Conservation (phyloP, 2,113 vertebrate species). For the Hippocampus abdominalis region DNA sequence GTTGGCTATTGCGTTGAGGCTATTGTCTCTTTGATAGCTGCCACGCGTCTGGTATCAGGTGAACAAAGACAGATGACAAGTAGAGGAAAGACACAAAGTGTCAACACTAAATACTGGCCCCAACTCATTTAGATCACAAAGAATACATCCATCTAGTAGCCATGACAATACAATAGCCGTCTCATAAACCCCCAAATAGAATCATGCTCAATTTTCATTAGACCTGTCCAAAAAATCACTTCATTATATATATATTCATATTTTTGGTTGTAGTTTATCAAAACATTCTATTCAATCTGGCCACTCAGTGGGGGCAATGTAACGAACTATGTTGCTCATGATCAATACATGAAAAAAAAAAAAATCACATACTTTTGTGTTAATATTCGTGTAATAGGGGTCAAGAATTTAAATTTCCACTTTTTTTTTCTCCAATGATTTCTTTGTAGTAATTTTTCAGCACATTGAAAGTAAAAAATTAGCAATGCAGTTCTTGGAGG, state of each 20-base stretch:
- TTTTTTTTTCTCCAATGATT: no score
- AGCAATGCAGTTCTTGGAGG: no score
- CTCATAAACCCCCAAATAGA: no score
- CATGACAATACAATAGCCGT: not conserved
- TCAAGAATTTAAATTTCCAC: no score
- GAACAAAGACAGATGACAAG: constrained; percentile 71
- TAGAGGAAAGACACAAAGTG: constrained; percentile 42
- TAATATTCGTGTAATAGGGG: not conserved
- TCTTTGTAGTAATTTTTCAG: no score
- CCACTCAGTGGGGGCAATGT: not conserved
- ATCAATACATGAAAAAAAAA: not conserved
- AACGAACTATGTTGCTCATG: not conserved
- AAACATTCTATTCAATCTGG: not conserved
- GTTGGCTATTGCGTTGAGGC: constrained; percentile 51
- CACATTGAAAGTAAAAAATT: no score
- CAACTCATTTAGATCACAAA: constrained; percentile 7
- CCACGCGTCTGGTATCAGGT: constrained; percentile 71
- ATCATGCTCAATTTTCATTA: not conserved
- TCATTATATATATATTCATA: not conserved
- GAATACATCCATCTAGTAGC: not conserved
- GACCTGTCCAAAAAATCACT: not conserved
- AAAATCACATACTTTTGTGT: not conserved
- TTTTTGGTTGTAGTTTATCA: not conserved
- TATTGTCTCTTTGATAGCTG: constrained; percentile 69
- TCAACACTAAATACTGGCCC: constrained; percentile 1